Base-by-base conservation (phyloP, 1,140 invertebrate species). In the Lordiphosa mommai region DNA sequence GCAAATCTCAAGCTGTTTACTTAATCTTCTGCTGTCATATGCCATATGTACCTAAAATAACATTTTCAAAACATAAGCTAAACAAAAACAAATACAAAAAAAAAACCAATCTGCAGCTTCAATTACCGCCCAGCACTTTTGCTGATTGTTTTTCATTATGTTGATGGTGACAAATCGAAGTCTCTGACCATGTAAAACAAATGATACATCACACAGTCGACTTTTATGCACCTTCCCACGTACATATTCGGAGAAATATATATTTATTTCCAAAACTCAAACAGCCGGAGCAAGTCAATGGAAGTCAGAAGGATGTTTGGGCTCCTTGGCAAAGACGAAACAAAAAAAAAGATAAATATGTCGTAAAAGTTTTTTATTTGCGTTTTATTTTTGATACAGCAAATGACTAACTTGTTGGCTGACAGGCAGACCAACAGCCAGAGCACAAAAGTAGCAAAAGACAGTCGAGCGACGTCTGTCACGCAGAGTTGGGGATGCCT, bases 281-380 rank as follows among this genome's bases (percentile, higher is more conserved):
- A 38, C 13, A 38, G 49, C 17, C 32, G 16, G 7, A 37, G 60
- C 47, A 23, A 52, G 43, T 53, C 61, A 43, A 44, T 49, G 53
- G 23, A 67, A 56, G 48, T 56, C 55, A 52, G 64, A 46, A 51
- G 46, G 46, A 27, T 27, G 23, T 27, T 7, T 27, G 23, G 6
- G 23, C 23, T 27, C 23, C 23, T 51, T 51, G 46, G 46, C 38
- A 57, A 64, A 43, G 66, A 44, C 43, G 61, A 66, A 57, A 40
- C 9, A 16, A 23, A 43, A 29, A 13, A 64, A 80, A 79, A 80
- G 74, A 79, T 79, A 79, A 79, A 79, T 73, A 79, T 79, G 74
- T 79, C 74, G 74, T 79, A 79, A 79, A 80, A 79, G 74, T 79
- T 79, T 79, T 79, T 79, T 79, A 79, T 80, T 79, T 80, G 74